Conservation (phyloP, 2,797 vertebrate genomes). For the Momotus momota region DNA sequence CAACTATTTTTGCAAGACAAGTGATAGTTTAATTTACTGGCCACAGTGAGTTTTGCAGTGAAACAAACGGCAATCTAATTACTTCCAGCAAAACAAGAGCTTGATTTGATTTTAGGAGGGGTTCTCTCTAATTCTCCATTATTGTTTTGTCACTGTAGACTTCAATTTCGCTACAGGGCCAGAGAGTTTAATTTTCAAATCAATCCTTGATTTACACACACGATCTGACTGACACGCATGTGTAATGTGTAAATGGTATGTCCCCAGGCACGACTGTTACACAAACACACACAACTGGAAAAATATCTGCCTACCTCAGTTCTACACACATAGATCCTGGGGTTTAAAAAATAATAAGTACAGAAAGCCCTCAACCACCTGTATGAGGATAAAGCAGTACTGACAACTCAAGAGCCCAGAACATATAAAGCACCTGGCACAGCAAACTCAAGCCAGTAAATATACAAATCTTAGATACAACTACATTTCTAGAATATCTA, state of each 20-base stretch:
- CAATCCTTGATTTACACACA: constrained; percentile 29
- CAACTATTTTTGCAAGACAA: constrained; percentile 47
- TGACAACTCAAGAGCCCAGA: not conserved
- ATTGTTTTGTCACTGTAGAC: constrained; percentile 55
- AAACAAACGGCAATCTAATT: constrained; percentile 65
- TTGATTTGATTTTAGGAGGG: constrained; percentile 64
- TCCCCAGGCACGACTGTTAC: not conserved
- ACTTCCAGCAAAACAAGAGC: constrained; percentile 60
- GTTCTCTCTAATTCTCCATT: constrained; percentile 46
- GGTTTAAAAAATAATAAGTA: not conserved
- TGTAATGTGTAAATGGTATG: not conserved
- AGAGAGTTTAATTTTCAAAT: constrained; percentile 44
- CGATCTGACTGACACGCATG: not conserved
- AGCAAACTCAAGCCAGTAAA: not conserved
- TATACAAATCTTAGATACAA: not conserved
- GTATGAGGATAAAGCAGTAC: not conserved
- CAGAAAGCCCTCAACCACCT: not conserved
- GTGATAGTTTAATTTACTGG: constrained; percentile 60
- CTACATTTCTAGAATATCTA: not conserved
- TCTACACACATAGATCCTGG: not conserved
- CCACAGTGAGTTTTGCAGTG: constrained; percentile 40
- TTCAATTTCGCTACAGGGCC: constrained; percentile 42
- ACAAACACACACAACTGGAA: not conserved
- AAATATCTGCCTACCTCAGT: not conserved
- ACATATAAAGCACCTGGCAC: not conserved